Conservation (phyloP, 2,113 vertebrate genomes). For the Channa maculata region DNA sequence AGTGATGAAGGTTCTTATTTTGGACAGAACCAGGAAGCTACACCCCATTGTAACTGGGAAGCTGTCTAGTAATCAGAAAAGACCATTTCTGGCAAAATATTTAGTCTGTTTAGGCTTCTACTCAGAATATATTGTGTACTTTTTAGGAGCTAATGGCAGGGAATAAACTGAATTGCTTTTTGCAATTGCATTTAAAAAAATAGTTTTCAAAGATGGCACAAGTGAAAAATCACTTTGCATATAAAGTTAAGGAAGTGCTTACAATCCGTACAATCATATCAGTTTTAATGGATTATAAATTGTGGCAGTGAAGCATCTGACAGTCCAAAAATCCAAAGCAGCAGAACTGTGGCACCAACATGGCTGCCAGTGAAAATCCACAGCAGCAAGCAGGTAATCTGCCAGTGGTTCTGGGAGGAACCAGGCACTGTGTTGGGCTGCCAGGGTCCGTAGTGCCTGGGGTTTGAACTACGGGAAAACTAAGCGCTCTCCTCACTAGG, state of each 20-base stretch:
- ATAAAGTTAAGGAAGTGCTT: too few relatives aligned
- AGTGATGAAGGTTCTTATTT: neutral
- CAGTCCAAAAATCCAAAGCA: neutral
- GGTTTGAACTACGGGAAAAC: conserved; percentile 44
- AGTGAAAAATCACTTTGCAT: too few relatives aligned
- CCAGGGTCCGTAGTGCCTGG: conserved; percentile 50
- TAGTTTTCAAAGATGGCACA: too few relatives aligned
- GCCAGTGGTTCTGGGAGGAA: conserved; percentile 63
- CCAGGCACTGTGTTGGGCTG: conserved; percentile 65
- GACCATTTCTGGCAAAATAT: too few relatives aligned
- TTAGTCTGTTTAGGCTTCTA: too few relatives aligned
- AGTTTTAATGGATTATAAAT: too few relatives aligned
- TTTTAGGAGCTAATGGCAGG: too few relatives aligned
- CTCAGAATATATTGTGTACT: neutral
- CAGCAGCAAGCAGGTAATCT: conserved; percentile 12
- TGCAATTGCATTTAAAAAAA: too few relatives aligned
- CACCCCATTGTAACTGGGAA: too few relatives aligned
- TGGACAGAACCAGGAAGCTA: neutral
- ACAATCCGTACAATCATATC: too few relatives aligned
- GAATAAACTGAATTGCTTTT: too few relatives aligned
- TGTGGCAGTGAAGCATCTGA: neutral
- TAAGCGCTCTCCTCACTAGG: conserved; percentile 51
- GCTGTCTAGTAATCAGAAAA: too few relatives aligned
- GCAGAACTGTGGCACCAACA: conserved; percentile 12
- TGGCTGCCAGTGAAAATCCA: neutral